Evolutionary conservation across 2,113 vertebrate species (phyloP), one percentile per base, ranked within the genome.

Genomic region (Pycnonotus jocosus): DNA sequence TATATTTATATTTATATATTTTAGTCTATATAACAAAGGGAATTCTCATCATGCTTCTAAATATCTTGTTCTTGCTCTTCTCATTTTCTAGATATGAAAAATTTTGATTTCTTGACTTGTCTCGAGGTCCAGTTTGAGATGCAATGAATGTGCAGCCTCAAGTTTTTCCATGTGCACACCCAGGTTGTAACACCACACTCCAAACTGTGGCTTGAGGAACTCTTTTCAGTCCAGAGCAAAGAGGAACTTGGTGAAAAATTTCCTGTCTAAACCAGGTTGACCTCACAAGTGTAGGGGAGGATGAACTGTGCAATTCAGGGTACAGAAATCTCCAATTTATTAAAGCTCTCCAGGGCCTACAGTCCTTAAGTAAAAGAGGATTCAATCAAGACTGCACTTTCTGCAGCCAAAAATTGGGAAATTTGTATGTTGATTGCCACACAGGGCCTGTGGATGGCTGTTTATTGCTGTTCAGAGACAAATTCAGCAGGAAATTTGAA

Each of bases 281-380:
- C 82, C 71, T 47, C 53, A 38, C 9, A 17, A 53, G 18, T 24
- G 10, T 42, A 7, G 10, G 16, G 17, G 51, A 71, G 35, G 14
- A 51, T 54, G 80, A 90, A 54, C 76, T 60, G 31, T 48, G 15
- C 30, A 28, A 71, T 90, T 57, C 65, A 56, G 38, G 62, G 40
- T 18, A 57, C 45, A 76, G 82, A 90, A 85, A 80, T 50, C 20
- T 37, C 54, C 64, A 23, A 90, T 93, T 93, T 94, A 82, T 86
- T 85, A 61, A 69, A 82, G 48, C 23, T 69, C 45, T 80, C 82
- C 35, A 35, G 88, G 85, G 45, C 10, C 44, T 50, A 10, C n/a
- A 44, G 19, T 48, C 45, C 66, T 92, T 88, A 93, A 70, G 90
- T 80, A 80, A 94, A 95, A 60, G 17, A 21, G 7, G 33, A 22